Evolutionary conservation across 2,113 vertebrate species (phyloP).

Genomic region (Sinosuthora webbiana): DNA sequence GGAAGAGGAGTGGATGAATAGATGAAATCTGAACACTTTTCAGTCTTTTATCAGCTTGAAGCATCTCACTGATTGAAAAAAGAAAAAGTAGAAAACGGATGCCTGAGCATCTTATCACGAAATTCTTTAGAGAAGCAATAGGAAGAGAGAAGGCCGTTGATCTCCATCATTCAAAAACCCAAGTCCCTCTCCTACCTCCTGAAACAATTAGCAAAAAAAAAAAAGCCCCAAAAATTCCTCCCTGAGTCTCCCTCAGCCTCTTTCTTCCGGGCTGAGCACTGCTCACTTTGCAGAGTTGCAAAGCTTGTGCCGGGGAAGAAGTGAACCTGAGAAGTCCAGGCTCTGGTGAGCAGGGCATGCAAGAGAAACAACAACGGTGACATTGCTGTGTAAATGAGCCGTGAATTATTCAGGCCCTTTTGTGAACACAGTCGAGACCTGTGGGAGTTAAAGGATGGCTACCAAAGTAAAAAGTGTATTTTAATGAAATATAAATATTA

Average conservation of each 20-base stretch:
- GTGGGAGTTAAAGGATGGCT: not conserved
- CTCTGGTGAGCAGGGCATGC: not conserved
- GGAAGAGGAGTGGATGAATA: not conserved
- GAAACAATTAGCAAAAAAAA: not conserved
- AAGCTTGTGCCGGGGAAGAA: not conserved
- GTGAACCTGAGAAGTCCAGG: not conserved
- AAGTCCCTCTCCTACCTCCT: not conserved
- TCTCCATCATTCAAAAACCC: not conserved
- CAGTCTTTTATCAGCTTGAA: not conserved
- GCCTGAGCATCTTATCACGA: not conserved
- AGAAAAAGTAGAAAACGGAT: not conserved
- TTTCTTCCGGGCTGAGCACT: not conserved
- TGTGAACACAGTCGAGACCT: not conserved
- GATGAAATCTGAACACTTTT: not conserved
- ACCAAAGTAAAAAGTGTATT: not conserved
- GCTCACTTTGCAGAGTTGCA: not conserved
- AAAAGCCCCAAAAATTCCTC: not conserved
- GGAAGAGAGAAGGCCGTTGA: not conserved
- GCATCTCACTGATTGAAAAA: not conserved
- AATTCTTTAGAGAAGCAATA: not conserved
- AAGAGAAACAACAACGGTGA: not conserved
- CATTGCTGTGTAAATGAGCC: not conserved
- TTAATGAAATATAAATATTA: slow-evolving; percentile 48
- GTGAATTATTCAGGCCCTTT: not conserved
- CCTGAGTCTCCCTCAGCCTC: not conserved